phyloP scores from a whole-genome alignment of 1,140 invertebrate species.

The Chionoecetes opilio region DNA sequence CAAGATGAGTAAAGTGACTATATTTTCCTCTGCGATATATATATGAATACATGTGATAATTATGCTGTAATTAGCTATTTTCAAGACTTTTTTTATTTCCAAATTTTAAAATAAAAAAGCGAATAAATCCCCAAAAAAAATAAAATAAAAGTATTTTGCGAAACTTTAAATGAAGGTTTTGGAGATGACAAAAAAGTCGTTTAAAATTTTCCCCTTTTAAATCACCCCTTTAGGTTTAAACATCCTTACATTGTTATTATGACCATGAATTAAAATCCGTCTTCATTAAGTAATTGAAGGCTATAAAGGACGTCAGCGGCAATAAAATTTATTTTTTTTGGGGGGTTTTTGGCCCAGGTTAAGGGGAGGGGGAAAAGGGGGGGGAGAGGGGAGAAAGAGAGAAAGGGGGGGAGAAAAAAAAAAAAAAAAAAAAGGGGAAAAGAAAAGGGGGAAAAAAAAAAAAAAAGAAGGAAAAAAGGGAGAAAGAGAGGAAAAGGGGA shows the following conservation, averaged over 20 bases:
- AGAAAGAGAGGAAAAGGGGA: neutral
- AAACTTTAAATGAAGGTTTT: too few relatives aligned
- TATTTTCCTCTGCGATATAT: too few relatives aligned
- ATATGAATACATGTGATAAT: too few relatives aligned
- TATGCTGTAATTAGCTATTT: too few relatives aligned
- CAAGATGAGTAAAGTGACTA: too few relatives aligned
- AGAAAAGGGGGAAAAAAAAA: neutral
- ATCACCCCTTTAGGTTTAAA: too few relatives aligned
- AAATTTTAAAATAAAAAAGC: too few relatives aligned
- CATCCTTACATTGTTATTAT: neutral
- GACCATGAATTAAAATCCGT: neutral
- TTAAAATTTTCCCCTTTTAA: too few relatives aligned
- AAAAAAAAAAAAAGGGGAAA: neutral
- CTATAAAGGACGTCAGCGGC: constrained; percentile 9
- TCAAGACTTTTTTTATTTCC: too few relatives aligned
- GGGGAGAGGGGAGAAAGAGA: neutral
- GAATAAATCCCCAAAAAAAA: too few relatives aligned
- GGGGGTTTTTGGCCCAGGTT: neutral
- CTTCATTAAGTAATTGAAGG: constrained; percentile 30
- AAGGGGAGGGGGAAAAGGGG: neutral
- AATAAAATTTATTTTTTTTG: neutral
- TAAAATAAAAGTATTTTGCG: too few relatives aligned
- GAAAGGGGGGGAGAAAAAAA: neutral
- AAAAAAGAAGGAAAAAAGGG: neutral
- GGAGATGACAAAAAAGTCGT: neutral